Percentiles rank a stretch among this genome's conserved stretches.
Conservation (phyloP, 2,888 invertebrate species). For the Pyrrhia umbra region DNA sequence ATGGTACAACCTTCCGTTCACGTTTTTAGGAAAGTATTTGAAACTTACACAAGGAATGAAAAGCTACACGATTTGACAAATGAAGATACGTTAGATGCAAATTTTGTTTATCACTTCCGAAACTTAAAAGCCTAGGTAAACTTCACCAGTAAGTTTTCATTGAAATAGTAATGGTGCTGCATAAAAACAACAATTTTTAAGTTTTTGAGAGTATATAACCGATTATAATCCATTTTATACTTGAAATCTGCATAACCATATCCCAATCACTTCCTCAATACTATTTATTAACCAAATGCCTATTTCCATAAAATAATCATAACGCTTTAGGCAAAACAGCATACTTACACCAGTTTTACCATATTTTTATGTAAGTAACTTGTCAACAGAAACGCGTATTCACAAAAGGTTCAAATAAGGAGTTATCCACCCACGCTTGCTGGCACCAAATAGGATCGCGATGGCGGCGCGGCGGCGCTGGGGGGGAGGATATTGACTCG, state of each 20-base stretch:
- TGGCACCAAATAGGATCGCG: constrained; percentile 76
- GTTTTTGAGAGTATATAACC: constrained; percentile 6
- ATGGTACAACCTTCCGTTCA: constrained; percentile 62
- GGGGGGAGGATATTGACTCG: constrained; percentile 90
- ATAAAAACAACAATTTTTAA: not conserved
- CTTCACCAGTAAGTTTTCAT: not conserved
- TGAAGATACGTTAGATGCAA: not conserved
- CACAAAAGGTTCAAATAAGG: constrained; percentile 61
- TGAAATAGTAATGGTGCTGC: too few relatives aligned
- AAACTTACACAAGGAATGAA: not conserved
- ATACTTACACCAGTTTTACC: constrained; percentile 49
- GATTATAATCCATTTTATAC: constrained; percentile 5
- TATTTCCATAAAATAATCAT: constrained; percentile 24
- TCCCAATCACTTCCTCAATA: constrained; percentile 21
- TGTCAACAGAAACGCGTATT: constrained; percentile 46
- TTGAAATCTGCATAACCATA: constrained; percentile 10
- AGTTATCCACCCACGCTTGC: constrained; percentile 70
- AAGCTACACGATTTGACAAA: not conserved
- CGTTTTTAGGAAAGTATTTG: not conserved
- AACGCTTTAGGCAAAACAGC: constrained; percentile 33
- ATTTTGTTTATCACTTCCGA: not conserved
- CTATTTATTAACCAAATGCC: constrained; percentile 1
- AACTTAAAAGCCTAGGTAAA: not conserved
- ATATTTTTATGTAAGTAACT: constrained; percentile 42
- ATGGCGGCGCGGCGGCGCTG: constrained; percentile 87